A percentile compares a stretch with the other conserved stretches of the same genome.
Evolutionary conservation across 2,797 vertebrate species (phyloP).

Genomic region (Phoxinus dragarum): DNA sequence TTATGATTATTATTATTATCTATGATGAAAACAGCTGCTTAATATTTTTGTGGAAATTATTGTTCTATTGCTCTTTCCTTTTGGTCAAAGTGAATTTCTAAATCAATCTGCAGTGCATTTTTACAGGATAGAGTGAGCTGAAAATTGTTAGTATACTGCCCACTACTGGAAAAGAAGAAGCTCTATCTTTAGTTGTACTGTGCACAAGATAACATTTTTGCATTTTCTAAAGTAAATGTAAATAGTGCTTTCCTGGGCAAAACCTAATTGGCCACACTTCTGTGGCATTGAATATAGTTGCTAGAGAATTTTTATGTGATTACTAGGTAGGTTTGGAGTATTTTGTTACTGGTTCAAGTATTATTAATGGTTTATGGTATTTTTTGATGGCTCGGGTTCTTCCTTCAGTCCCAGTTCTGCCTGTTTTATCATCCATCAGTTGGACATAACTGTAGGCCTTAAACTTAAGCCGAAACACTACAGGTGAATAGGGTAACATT

Average conservation of each 20-base stretch:
- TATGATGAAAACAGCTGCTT: too few relatives aligned
- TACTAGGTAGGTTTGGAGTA: neutral
- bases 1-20: too few relatives aligned
- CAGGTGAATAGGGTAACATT: too few relatives aligned
- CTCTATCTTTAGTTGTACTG: too few relatives aligned
- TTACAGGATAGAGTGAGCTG: neutral
- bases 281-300: neutral
- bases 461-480: too few relatives aligned
- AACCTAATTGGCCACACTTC: neutral
- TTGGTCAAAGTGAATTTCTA: neutral
- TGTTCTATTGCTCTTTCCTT: neutral
- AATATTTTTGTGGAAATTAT: too few relatives aligned
- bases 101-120: neutral
- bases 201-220: neutral
- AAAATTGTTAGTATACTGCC: conserved; percentile 22
- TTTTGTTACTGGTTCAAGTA: neutral
- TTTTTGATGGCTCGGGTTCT: neutral
- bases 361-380: neutral
- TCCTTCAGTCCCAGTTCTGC: neutral
- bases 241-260: neutral
- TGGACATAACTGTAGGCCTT: too few relatives aligned
- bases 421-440: neutral
- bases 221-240: neutral
- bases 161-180: conserved; percentile 20
- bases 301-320: neutral